A percentile compares a stretch with the other conserved stretches of the same genome.
These are phyloP conservation scores for Oscheius sp. DNA, from an alignment of 2,888 invertebrate species.

Conservation along the genomic window DNA sequence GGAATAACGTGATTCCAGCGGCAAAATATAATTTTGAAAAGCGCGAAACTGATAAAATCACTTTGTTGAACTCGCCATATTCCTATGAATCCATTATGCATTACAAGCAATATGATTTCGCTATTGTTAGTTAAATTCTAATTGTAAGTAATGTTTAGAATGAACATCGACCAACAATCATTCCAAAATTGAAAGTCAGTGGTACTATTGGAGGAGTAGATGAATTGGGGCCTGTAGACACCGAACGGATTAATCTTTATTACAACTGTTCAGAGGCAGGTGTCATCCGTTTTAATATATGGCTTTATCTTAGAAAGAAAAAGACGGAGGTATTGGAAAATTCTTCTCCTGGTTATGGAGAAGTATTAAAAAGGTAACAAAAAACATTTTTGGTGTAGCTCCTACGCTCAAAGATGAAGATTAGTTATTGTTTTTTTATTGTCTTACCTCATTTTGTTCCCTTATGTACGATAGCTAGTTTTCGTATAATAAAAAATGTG, in stretches of 20 bases:
- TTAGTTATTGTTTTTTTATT: too few species aligned
- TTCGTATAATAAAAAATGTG: too few species aligned
- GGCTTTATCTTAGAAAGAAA: too few species aligned
- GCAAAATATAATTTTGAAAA: conserved; percentile 9
- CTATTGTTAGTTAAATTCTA: background rate
- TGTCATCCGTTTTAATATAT: too few species aligned
- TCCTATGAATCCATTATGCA: conserved; percentile 22
- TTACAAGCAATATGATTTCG: background rate
- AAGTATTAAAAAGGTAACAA: too few species aligned
- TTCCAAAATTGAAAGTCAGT: background rate
- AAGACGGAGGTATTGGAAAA: too few species aligned
- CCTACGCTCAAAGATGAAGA: too few species aligned
- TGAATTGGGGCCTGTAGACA: background rate
- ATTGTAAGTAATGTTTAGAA: background rate
- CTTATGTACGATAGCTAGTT: too few species aligned
- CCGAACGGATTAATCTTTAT: background rate
- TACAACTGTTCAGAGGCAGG: background rate
- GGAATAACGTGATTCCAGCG: background rate
- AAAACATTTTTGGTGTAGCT: too few species aligned
- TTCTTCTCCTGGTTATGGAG: too few species aligned
- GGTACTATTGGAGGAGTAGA: conserved; percentile 11
- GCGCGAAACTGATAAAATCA: background rate
- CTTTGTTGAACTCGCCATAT: conserved; percentile 4
- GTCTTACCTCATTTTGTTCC: too few species aligned
- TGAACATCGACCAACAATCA: background rate